Percentiles rank a stretch among this genome's conserved stretches.
Conservation (phyloP, 1,140 invertebrate species). For the Papilio helenus region DNA sequence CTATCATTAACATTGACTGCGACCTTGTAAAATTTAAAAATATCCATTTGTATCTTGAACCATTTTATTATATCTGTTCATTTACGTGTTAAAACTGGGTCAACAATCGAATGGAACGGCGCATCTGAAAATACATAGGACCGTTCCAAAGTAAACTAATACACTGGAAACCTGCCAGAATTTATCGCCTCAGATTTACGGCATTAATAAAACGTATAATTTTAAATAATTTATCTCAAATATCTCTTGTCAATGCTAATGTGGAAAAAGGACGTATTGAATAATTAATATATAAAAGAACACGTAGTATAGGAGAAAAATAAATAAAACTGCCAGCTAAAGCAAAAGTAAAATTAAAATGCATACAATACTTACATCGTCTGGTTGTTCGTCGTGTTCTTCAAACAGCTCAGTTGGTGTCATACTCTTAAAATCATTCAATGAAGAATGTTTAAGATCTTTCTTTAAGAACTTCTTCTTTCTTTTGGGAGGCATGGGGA, state of each 20-base stretch:
- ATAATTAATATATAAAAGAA: neutral
- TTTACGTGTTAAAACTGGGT: constrained; percentile 52
- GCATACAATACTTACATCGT: constrained; percentile 69
- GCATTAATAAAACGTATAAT: constrained; percentile 22
- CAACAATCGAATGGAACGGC: constrained; percentile 56
- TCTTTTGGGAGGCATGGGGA: constrained; percentile 74
- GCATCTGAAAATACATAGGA: constrained; percentile 58
- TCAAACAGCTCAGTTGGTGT: constrained; percentile 55
- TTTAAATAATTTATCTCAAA: neutral
- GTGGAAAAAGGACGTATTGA: neutral
- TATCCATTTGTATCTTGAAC: constrained; percentile 36
- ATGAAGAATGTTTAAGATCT: constrained; percentile 66
- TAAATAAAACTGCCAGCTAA: neutral
- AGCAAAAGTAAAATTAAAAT: neutral
- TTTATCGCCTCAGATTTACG: constrained; percentile 46
- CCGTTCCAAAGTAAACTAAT: constrained; percentile 52
- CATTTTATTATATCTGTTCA: constrained; percentile 1
- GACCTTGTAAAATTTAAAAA: constrained; percentile 40
- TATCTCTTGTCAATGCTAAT: neutral
- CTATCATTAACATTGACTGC: constrained; percentile 2
- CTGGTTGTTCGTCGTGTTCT: constrained; percentile 54
- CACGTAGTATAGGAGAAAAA: neutral
- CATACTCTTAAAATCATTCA: constrained; percentile 67
- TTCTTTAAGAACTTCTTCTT: constrained; percentile 67
- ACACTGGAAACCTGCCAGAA: constrained; percentile 57